phyloP scores from a whole-genome alignment of 2,113 vertebrate genomes.

The Rousettus leschenaultii region DNA sequence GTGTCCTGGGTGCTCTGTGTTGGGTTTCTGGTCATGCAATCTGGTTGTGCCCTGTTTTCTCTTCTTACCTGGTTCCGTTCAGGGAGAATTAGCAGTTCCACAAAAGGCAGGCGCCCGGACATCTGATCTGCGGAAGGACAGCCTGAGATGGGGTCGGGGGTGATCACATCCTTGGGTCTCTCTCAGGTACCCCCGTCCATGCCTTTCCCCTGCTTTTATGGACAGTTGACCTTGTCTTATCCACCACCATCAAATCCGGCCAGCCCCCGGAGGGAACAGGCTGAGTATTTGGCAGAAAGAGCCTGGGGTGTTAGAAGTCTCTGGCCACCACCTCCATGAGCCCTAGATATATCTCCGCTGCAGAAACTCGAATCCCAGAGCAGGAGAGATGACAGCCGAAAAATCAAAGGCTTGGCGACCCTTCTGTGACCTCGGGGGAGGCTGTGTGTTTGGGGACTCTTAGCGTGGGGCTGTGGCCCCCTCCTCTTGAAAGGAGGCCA shows the following conservation, averaged over 20 bases:
- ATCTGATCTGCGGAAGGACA: not conserved
- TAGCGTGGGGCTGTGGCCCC: not conserved
- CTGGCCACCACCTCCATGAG: not conserved
- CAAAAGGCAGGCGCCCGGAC: not conserved
- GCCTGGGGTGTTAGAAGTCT: not conserved
- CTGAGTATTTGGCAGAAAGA: not conserved
- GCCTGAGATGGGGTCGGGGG: accelerated
- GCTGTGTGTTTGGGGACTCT: not conserved
- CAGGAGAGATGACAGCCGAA: not conserved
- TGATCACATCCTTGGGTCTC: not conserved
- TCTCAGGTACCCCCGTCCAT: not conserved
- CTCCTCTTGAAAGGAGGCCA: not conserved
- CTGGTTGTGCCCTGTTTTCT: not conserved
- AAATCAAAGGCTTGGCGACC: not conserved
- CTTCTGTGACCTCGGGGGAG: not conserved
- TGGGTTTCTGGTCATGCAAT: not conserved
- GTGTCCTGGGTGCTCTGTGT: too few relatives aligned
- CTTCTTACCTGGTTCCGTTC: not conserved
- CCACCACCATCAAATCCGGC: not conserved
- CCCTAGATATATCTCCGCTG: too few relatives aligned
- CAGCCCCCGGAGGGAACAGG: not conserved
- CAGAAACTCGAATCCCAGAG: not conserved
- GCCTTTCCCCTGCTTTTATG: not conserved
- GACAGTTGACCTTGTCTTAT: not conserved
- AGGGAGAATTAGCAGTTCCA: too few relatives aligned